phyloP scores from a whole-genome alignment of 2,797 vertebrate species.

The Falco concolor region DNA sequence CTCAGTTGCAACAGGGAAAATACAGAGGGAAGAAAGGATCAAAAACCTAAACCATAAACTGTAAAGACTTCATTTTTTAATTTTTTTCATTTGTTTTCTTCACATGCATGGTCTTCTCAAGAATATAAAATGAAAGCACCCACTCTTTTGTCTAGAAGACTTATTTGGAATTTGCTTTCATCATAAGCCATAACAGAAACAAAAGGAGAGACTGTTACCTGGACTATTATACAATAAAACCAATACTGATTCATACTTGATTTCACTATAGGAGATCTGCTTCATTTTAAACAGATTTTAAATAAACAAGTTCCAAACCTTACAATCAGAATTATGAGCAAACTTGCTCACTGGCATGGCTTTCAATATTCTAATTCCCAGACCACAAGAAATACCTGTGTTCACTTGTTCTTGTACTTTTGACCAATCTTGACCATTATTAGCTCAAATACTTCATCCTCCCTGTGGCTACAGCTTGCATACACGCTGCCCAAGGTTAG shows the following conservation, averaged over 20 bases:
- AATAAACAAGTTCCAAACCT: neutral
- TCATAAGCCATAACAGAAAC: neutral
- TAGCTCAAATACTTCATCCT: neutral
- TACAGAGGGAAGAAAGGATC: neutral
- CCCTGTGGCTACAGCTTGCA: neutral
- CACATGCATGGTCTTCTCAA: neutral
- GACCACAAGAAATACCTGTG: neutral
- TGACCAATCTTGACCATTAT: neutral
- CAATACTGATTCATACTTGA: neutral
- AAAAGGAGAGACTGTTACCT: neutral
- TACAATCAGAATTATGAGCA: neutral
- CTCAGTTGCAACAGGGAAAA: neutral
- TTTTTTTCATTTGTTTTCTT: neutral
- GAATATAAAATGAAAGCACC: neutral
- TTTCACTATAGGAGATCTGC: rapidly evolving
- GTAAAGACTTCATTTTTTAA: neutral
- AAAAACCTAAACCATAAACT: neutral
- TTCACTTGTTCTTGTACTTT: neutral
- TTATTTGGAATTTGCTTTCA: neutral
- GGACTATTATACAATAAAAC: neutral
- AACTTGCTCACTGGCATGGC: neutral
- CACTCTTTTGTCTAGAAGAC: neutral
- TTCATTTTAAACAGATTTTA: neutral
- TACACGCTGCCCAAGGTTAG: neutral
- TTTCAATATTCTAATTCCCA: neutral